Base-by-base conservation (phyloP, 2,888 invertebrate genomes). In the Eristalinus aeneus region DNA sequence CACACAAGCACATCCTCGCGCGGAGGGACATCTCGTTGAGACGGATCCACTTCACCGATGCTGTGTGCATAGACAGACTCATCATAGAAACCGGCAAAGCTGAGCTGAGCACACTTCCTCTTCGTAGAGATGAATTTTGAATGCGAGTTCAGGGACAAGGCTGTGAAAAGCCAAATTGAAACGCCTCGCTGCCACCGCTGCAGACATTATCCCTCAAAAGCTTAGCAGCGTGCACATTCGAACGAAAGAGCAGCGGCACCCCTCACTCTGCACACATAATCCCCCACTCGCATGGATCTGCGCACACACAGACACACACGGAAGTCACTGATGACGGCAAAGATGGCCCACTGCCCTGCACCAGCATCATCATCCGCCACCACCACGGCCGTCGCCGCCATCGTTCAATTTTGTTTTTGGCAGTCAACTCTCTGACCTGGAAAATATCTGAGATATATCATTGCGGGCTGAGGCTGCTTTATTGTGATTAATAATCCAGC, bases 401-500 rank as follows among this genome's bases (percentile, higher is more conserved):
- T 39, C 56, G 56, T 68, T 76, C 58, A 72, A 72, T 76, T 68
- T 75, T 76, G 80, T 34, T 81, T 77, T 73, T 73, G 73, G 76
- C 81, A 85, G 73, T 81, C 68, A 77, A 76, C 64, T 75, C 71
- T 46, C 69, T 74, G 76, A 76, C 73, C 81, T 80, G 72, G 58
- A 81, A 81, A 85, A 85, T 76, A 81, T 85, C 68, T 73, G 53
- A 85, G 54, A 77, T 73, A 81, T 81, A 85, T 85, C 81, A 77
- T 85, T 81, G 81, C 81, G 81, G 68, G 32, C 72, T 73, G 81
- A 77, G 69, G 81, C 76, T 85, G 85, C 72, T 81, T 85, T 85
- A 81, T 81, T 81, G 76, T 85, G 85, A 85, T 85, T 81, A 85
- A 85, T 85, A 85, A 77, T 81, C 81, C 73, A 81, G 81, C 68